Evolutionary conservation across 2,797 vertebrate species (phyloP), one percentile per base, ranked within the genome.

Genomic region (Alca torda): DNA sequence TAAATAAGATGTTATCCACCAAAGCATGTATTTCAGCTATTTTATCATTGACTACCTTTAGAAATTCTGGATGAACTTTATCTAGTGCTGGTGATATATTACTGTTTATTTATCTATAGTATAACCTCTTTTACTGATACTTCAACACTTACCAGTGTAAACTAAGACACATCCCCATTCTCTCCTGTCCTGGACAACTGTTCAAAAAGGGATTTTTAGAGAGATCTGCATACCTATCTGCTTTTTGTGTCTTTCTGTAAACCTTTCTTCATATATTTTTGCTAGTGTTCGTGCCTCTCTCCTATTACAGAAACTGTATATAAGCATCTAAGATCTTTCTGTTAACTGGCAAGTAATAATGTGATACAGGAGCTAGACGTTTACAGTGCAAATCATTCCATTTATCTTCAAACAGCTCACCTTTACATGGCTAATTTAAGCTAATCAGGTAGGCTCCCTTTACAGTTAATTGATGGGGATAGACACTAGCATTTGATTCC

Each of bases 401-500:
- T 94, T 93, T 93, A 95, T 85, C 92, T 97, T 97, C 95, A 94
- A 92, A 92, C 81, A 74, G 68, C 84, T 96, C 75, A 80, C 64
- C 50, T 95, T 95, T 92, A 92, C 95, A 94, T 94, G 89, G 72
- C 68, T 96, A 95, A 95, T 96, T 84, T 90, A 95, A 90, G 61
- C 53, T 96, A 94, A 95, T 94, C 75, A 95, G 84, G 81, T 74
- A 95, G 60, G 92, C 7, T 94, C n/a, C 90, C 94, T 95, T 94
- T 87, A 87, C 77, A 94, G 89, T 89, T 96, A 95, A 93, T 89
- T 95, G 89, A 92, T 85, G 95, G 86, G 93, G 84, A 92, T n/a
- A 95, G 92, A 72, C 56, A 64, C 76, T 86, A 63, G 46, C 2
- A 1, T 96, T 79, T 93, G 86, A 87, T 85, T 94, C 67, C 64